These are phyloP conservation scores for Phataginus tricuspis DNA, from an alignment of 2,797 vertebrate genomes.

Conservation along the genomic window DNA sequence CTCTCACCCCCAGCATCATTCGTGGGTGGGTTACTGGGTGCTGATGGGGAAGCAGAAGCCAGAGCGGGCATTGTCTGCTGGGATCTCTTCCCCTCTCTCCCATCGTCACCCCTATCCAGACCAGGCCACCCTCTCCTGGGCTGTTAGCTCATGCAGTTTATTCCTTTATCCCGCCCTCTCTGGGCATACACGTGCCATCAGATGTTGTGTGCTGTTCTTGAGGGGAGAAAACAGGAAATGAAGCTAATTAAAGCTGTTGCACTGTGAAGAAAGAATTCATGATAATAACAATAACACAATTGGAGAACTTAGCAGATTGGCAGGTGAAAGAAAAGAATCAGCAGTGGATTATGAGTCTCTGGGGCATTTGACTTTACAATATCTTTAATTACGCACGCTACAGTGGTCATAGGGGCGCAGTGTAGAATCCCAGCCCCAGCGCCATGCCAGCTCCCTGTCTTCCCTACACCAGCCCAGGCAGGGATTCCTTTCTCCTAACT, in stretches of 20 bases:
- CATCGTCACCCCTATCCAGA: background rate
- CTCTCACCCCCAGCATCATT: background rate
- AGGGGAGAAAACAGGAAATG: constrained; percentile 58
- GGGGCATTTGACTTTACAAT: background rate
- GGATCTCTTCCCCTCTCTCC: background rate
- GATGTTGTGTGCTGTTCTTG: background rate
- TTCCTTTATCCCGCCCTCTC: background rate
- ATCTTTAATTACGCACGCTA: background rate
- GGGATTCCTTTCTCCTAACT: background rate
- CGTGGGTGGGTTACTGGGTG: background rate
- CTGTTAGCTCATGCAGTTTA: background rate
- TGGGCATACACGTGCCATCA: background rate
- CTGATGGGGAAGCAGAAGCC: background rate
- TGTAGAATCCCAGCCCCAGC: background rate
- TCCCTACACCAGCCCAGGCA: background rate
- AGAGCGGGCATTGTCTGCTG: background rate
- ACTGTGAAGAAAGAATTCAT: constrained; percentile 44
- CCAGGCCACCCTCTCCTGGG: background rate
- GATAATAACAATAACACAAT: constrained; percentile 3
- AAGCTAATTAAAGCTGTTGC: constrained; percentile 24
- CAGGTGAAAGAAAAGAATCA: background rate
- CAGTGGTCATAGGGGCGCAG: background rate
- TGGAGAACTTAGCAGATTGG: background rate
- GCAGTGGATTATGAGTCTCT: background rate
- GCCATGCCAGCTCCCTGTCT: background rate